Evolutionary conservation across 2,113 vertebrate genomes (phyloP).

Genomic region (Ondatra zibethicus): DNA sequence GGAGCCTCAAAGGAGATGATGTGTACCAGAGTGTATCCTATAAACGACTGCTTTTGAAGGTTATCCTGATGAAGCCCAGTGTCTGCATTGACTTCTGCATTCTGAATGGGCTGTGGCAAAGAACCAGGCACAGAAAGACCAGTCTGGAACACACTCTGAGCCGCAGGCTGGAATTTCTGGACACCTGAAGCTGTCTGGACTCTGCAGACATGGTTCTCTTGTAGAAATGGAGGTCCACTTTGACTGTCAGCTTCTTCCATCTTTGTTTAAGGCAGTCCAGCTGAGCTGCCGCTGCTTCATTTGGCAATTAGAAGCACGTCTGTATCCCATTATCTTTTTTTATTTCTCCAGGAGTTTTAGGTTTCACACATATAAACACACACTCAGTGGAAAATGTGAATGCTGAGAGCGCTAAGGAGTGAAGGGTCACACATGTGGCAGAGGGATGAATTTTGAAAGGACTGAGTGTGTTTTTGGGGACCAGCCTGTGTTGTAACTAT

Average conservation of each 20-base stretch:
- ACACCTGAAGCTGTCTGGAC: neutral
- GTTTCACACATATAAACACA: slow-evolving; percentile 42
- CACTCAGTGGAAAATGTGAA: slow-evolving; percentile 57
- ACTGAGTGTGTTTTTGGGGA: slow-evolving; percentile 24
- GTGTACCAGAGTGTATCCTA: neutral
- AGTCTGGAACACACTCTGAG: neutral
- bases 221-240: neutral
- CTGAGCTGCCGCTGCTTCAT: slow-evolving; percentile 30
- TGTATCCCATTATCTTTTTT: slow-evolving; percentile 23
- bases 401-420: slow-evolving; percentile 1
- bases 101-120: neutral
- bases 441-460: slow-evolving; percentile 34
- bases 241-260: neutral
- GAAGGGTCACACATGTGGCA: neutral
- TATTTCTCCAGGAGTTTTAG: slow-evolving; percentile 43
- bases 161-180: neutral
- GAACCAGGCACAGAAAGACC: neutral
- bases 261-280: slow-evolving; percentile 21
- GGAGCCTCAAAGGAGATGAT: neutral
- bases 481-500: slow-evolving; percentile 56
- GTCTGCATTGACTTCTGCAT: neutral
- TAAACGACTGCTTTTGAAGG: neutral
- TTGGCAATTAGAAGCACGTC: slow-evolving; percentile 52
- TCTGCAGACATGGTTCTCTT: neutral
- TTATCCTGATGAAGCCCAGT: neutral